Evolutionary conservation across 2,888 invertebrate species (phyloP).

Genomic region (Neoaliturus tenellus): DNA sequence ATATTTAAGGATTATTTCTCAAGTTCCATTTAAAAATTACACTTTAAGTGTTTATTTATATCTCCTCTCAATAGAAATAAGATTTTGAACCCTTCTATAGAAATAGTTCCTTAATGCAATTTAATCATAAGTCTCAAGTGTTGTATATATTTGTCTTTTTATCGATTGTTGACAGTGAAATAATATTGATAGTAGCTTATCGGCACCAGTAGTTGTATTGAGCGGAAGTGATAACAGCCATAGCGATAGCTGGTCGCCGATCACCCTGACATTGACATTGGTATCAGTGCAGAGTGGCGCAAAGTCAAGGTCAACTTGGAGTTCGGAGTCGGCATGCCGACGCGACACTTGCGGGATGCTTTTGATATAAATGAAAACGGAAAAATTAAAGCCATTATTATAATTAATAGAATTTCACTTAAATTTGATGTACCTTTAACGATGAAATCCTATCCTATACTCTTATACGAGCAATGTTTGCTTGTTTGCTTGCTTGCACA

Average conservation of each 20-base stretch:
- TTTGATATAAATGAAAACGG: too few relatives aligned
- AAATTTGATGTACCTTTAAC: too few relatives aligned
- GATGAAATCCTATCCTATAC: too few relatives aligned
- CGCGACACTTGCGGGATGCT: neutral
- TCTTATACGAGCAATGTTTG: too few relatives aligned
- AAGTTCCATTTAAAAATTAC: too few relatives aligned
- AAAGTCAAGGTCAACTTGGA: constrained; percentile 5
- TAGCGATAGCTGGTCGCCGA: neutral
- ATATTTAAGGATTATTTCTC: too few relatives aligned
- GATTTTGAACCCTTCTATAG: too few relatives aligned
- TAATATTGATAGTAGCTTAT: neutral
- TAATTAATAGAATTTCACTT: too few relatives aligned
- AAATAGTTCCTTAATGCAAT: neutral
- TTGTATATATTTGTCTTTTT: neutral
- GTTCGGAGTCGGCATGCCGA: neutral
- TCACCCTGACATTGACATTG: constrained; percentile 9
- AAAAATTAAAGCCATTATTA: too few relatives aligned
- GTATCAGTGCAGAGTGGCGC: neutral
- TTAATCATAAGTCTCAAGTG: neutral
- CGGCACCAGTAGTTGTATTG: neutral
- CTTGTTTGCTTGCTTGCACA: too few relatives aligned
- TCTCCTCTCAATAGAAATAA: too few relatives aligned
- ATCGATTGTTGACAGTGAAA: neutral
- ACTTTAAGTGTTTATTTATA: too few relatives aligned
- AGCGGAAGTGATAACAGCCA: constrained; percentile 23